Evolutionary conservation across 2,888 invertebrate genomes (phyloP).

Genomic region (Atrina japonica): DNA sequence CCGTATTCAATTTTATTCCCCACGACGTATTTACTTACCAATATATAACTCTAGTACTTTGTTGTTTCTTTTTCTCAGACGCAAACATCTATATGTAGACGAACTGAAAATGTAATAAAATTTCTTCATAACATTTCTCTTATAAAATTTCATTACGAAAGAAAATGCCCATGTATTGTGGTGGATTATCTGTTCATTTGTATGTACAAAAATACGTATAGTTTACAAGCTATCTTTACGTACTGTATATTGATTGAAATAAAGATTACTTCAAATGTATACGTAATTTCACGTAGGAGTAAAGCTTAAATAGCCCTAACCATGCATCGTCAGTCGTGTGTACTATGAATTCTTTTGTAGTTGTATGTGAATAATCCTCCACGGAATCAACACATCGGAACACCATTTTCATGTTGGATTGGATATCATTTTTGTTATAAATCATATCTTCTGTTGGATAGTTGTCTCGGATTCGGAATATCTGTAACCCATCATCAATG

Average conservation of each 20-base stretch:
- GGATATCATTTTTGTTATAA: slow-evolving; percentile 16
- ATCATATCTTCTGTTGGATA: slow-evolving; percentile 20
- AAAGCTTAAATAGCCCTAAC: too few relatives aligned
- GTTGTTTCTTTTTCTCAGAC: slow-evolving; percentile 60
- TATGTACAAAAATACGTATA: background rate
- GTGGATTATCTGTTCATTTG: background rate
- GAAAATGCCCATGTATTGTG: too few relatives aligned
- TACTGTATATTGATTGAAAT: background rate
- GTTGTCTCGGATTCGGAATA: slow-evolving; percentile 62
- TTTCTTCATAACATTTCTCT: background rate
- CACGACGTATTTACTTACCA: too few relatives aligned
- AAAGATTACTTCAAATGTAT: background rate
- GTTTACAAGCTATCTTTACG: background rate
- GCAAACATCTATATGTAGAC: slow-evolving; percentile 66
- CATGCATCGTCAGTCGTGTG: slow-evolving; percentile 35
- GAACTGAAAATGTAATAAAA: slow-evolving; percentile 55
- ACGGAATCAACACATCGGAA: slow-evolving; percentile 60
- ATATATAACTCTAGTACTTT: slow-evolving; percentile 66
- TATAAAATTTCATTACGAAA: too few relatives aligned
- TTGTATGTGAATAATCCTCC: slow-evolving; percentile 15
- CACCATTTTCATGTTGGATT: slow-evolving; percentile 59
- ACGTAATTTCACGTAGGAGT: background rate
- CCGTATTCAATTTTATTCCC: too few relatives aligned
- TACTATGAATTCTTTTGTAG: slow-evolving; percentile 22
- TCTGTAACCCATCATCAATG: slow-evolving; percentile 64